Evolutionary conservation across 2,113 vertebrate species (phyloP).

Genomic region (Esox niger): DNA sequence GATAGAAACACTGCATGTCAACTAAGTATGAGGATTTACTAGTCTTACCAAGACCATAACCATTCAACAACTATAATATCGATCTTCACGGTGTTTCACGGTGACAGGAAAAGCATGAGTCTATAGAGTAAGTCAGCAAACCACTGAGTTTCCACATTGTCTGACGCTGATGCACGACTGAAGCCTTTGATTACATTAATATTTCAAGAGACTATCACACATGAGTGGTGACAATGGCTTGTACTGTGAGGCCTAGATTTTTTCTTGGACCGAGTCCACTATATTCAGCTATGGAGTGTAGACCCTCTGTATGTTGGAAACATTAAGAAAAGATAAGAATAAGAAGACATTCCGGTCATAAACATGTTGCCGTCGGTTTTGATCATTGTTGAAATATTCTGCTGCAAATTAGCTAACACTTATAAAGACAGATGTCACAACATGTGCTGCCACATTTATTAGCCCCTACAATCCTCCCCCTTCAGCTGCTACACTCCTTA

Average conservation of each 20-base stretch:
- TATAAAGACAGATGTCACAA: constrained; percentile 80
- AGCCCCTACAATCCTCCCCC: constrained; percentile 59
- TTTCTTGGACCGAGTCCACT: constrained; percentile 6
- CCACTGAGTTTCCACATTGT: constrained; percentile 11
- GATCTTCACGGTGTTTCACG: constrained; percentile 17
- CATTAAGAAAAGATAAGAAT: constrained; percentile 31
- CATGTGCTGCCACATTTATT: constrained; percentile 73
- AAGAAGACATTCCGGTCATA: constrained; percentile 20
- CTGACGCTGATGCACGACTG: constrained; percentile 11
- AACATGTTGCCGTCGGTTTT: constrained; percentile 63
- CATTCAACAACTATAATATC: not conserved
- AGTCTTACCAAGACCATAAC: too few species aligned
- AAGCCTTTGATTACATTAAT: constrained; percentile 27
- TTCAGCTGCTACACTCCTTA: constrained; percentile 61
- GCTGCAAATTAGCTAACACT: constrained; percentile 78
- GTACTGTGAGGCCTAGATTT: constrained; percentile 9
- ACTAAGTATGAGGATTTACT: too few species aligned
- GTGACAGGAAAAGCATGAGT: not conserved
- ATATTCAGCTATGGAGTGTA: not conserved
- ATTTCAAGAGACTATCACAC: constrained; percentile 14
- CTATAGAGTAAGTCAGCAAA: not conserved
- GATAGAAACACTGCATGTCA: too few species aligned
- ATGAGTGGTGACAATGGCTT: constrained; percentile 12
- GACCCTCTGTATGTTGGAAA: constrained; percentile 40
- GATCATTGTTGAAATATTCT: constrained; percentile 76